phyloP scores from a whole-genome alignment of 1,140 invertebrate genomes.

The Pachypeltis micranthus region DNA sequence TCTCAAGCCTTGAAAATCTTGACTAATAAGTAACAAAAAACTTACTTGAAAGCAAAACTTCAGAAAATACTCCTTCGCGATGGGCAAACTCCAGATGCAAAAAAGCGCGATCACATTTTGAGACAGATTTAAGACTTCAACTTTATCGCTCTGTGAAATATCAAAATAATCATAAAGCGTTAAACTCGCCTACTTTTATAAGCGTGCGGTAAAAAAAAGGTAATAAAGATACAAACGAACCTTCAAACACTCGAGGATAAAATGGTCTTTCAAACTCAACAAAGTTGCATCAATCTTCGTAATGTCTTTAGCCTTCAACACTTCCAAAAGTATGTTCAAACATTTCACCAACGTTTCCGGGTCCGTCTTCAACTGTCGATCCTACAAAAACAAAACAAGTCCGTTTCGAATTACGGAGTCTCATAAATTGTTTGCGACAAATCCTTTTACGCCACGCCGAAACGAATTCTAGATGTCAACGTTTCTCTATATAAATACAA shows the following conservation, averaged over 20 bases:
- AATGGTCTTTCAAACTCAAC: slow-evolving; percentile 33
- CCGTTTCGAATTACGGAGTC: too few relatives aligned
- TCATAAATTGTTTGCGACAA: too few relatives aligned
- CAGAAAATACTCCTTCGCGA: slow-evolving; percentile 36
- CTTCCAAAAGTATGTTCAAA: slow-evolving; percentile 34
- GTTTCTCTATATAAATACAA: too few relatives aligned
- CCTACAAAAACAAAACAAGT: slow-evolving; percentile 14
- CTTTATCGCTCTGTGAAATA: neutral
- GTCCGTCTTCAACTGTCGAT: slow-evolving; percentile 27
- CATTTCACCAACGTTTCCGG: slow-evolving; percentile 35
- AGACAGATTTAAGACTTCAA: slow-evolving; percentile 24
- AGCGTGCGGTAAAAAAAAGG: neutral
- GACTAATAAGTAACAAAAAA: too few relatives aligned
- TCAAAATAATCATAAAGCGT: neutral
- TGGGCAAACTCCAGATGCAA: slow-evolving; percentile 33
- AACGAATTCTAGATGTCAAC: too few relatives aligned
- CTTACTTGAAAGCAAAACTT: slow-evolving; percentile 31
- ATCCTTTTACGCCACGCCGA: too few relatives aligned
- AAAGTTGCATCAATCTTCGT: slow-evolving; percentile 33
- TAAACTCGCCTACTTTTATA: neutral
- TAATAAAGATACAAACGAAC: slow-evolving; percentile 25
- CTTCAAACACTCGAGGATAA: slow-evolving; percentile 30
- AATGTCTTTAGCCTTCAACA: slow-evolving; percentile 32
- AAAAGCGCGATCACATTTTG: slow-evolving; percentile 32
- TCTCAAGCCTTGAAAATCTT: too few relatives aligned